Percentiles rank a stretch among this genome's conserved stretches.
Conservation (phyloP, 2,113 vertebrate genomes). For the Chaetops frenatus region DNA sequence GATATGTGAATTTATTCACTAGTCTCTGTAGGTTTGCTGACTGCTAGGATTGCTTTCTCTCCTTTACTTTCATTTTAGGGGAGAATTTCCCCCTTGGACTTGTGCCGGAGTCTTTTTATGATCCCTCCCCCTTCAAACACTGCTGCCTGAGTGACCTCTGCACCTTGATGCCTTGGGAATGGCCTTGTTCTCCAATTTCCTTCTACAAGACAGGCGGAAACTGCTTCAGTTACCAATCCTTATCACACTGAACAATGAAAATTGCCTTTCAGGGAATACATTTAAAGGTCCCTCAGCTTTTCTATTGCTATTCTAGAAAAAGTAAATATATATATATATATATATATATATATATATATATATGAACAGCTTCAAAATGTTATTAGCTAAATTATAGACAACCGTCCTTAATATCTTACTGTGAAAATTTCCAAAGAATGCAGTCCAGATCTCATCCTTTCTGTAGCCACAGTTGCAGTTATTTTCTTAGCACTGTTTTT, state of each 20-base stretch:
- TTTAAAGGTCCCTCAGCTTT: background rate
- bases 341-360: too few relatives aligned
- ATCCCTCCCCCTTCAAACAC: background rate
- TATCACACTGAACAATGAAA: background rate
- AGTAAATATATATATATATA: too few relatives aligned
- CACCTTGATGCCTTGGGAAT: background rate
- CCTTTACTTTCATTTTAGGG: background rate
- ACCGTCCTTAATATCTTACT: background rate
- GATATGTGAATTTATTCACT: background rate
- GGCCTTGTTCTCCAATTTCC: background rate
- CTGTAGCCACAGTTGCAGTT: conserved; percentile 6
- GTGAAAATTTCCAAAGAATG: background rate
- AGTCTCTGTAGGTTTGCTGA: background rate
- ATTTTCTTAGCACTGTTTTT: conserved; percentile 14
- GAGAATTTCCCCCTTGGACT: background rate
- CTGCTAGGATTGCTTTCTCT: background rate
- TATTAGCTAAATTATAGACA: background rate
- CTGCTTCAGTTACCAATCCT: background rate
- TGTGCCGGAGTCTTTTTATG: background rate
- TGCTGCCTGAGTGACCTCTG: background rate
- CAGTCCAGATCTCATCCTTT: background rate
- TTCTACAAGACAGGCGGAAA: background rate
- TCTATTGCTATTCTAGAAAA: background rate
- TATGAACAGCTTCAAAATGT: background rate
- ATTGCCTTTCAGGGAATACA: background rate